Conservation (phyloP, 1,140 invertebrate genomes). For the Microplitis demolitor region DNA sequence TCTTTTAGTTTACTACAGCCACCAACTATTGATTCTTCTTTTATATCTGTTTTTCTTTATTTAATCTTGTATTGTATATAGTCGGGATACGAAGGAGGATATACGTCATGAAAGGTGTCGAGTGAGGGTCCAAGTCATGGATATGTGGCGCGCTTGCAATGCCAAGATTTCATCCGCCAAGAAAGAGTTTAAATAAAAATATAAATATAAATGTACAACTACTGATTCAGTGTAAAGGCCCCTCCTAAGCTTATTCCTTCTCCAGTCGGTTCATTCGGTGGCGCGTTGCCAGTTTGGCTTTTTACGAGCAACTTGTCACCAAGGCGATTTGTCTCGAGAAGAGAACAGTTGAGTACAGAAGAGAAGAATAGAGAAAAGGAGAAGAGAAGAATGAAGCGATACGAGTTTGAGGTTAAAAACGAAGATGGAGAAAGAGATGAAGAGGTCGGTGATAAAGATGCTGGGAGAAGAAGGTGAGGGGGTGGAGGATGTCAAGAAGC, state of each 20-base stretch:
- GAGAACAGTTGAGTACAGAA: neutral
- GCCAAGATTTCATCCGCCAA: slow-evolving; percentile 1
- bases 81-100: neutral
- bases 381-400: neutral
- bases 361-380: neutral
- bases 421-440: neutral
- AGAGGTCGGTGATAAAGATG: too few species aligned
- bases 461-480: too few species aligned
- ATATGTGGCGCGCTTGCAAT: slow-evolving; percentile 15
- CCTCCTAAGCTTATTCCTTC: neutral
- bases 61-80: too few species aligned
- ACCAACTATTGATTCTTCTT: too few species aligned
- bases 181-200: neutral
- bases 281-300: slow-evolving; percentile 25
- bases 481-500: too few species aligned
- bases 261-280: slow-evolving; percentile 26
- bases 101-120: slow-evolving; percentile 25
- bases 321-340: slow-evolving; percentile 35
- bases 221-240: neutral
- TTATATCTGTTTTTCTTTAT: too few species aligned
- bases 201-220: neutral
- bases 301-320: slow-evolving; percentile 42
- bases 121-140: slow-evolving; percentile 7
- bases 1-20: too few species aligned
- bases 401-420: neutral